Evolutionary conservation across 2,888 invertebrate genomes (phyloP).

Genomic region (Eupithecia insigniata): DNA sequence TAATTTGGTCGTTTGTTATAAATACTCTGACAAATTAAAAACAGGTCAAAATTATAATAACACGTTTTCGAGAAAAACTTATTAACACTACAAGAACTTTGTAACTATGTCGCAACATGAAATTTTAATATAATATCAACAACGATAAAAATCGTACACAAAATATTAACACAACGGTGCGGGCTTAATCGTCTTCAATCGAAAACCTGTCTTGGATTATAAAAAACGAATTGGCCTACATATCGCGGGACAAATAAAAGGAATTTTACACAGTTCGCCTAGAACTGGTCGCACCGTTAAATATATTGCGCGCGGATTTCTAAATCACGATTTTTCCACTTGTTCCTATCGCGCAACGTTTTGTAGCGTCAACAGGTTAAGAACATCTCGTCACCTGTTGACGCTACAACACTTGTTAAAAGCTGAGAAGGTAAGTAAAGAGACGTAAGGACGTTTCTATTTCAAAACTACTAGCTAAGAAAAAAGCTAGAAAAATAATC

Average conservation of each 20-base stretch:
- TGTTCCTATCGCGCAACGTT: slow-evolving; percentile 20
- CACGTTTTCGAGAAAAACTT: background rate
- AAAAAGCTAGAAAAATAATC: too few relatives aligned
- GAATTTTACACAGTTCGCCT: slow-evolving; percentile 68
- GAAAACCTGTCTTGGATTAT: slow-evolving; percentile 70
- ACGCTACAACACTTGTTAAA: background rate
- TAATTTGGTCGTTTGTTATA: background rate
- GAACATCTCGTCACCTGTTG: too few relatives aligned
- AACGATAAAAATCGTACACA: slow-evolving; percentile 61
- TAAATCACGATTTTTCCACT: slow-evolving; percentile 50
- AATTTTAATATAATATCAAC: slow-evolving; percentile 48
- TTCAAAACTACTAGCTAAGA: background rate
- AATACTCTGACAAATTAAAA: background rate
- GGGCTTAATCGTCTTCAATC: slow-evolving; percentile 55
- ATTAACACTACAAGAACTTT: background rate
- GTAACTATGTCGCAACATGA: slow-evolving; percentile 48
- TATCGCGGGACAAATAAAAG: slow-evolving; percentile 70
- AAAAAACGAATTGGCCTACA: slow-evolving; percentile 76
- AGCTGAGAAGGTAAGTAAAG: background rate
- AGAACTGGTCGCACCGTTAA: slow-evolving; percentile 71
- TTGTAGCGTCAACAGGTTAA: slow-evolving; percentile 1
- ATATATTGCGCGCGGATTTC: slow-evolving; percentile 61
- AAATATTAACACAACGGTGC: slow-evolving; percentile 64
- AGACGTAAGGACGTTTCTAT: background rate
- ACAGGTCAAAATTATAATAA: background rate